Evolutionary conservation across 2,113 vertebrate species (phyloP).

Genomic region (Brachypteracias leptosomus): DNA sequence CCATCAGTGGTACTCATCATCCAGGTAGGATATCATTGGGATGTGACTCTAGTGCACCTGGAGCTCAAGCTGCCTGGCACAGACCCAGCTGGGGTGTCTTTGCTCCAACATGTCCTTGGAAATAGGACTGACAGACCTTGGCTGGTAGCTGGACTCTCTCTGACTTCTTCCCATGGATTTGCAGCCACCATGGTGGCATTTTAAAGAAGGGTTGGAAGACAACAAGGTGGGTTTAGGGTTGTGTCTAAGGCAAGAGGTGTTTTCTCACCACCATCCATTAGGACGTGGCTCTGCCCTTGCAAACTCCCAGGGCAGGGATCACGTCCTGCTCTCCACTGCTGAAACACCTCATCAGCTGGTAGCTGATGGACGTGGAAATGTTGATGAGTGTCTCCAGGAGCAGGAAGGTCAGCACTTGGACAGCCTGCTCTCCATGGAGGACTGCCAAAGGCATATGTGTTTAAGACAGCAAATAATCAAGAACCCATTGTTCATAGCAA

Average conservation of each 20-base stretch:
- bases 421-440: not conserved
- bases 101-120: fast-evolving
- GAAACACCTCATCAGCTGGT: not conserved
- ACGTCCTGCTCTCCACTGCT: fast-evolving
- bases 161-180: not conserved
- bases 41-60: not conserved
- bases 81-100: not conserved
- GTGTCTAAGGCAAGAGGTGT: not conserved
- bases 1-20: fast-evolving
- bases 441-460: not conserved
- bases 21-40: fast-evolving
- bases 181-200: not conserved
- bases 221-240: not conserved
- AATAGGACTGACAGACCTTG: not conserved
- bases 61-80: not conserved
- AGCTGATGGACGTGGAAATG: not conserved
- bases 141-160: not conserved
- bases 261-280: not conserved
- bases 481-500: constrained; percentile 43
- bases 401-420: not conserved
- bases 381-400: fast-evolving
- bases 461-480: constrained; percentile 18
- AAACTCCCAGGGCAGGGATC: not conserved
- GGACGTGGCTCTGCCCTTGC: fast-evolving
- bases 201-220: not conserved